Base-by-base conservation (phyloP, 2,888 invertebrate species). In the Harpalus rubripes region DNA sequence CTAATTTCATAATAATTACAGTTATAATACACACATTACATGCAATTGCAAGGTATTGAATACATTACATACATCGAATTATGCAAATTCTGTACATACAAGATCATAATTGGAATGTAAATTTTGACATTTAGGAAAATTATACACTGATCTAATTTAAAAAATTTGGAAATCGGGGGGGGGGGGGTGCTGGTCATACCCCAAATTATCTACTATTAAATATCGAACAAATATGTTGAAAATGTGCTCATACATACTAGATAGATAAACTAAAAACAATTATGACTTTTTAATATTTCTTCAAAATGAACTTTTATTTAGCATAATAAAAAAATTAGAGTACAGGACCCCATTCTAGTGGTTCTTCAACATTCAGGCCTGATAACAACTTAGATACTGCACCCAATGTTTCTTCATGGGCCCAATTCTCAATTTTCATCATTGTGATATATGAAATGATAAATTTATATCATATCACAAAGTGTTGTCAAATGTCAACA, bases 131-230 rank as follows among this genome's bases (percentile, higher is more conserved):
- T 52, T 52, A 12, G 44, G 44, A 52, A 52, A 52, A 52, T 52
- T 12, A 52, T 8, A 7, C 12, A 52, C 8, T 52, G 2, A 52
- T 52, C 44, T 52, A 52, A 12, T 52, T 52, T 12, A 6, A 6
- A 52, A 52, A 52, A 52, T 3, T 12, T 52, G 8, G 10, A 8
- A 12, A 52, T 44, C 44, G 10, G 1, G 10, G 44, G 1, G 7
- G 44, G 1, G 4, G 10, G 1, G 10, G 44, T 1, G 7, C 2
- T 44, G 4, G 5, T 52, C 44, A 32, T 32, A 32, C 0, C 32
- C 32, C 32, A 32, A 32, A 52, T 52, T 52, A 52, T 52, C 44
- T 52, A 59, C 15, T 59, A 16, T 59, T 59, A 59, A 52, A 52
- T 52, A 52, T 52, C 32, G 5, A 32, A 16, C 59, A 15, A 7